Base-by-base conservation (phyloP, 2,888 invertebrate species). In the Pristionchus arcanus region DNA sequence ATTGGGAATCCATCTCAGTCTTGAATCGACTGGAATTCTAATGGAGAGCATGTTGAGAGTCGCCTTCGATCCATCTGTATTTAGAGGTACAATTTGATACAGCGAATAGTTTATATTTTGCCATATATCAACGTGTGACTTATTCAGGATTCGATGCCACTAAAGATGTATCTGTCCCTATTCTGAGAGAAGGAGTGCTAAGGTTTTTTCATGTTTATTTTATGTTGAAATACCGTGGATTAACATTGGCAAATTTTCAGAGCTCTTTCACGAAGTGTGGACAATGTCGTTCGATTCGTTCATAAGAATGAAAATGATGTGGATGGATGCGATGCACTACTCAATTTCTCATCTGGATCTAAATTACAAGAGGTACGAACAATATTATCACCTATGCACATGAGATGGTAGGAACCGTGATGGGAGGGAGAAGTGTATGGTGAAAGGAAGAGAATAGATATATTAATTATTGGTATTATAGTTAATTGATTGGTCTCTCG, bases 401-500 rank as follows among this genome's bases (percentile, higher is more conserved):
- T 25, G n/a, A 49, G 25, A 11, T 13, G n/a, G 4, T 25, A 68
- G 25, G 68, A 68, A 49, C 13, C 4, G 42, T 42, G 3, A 42
- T 42, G 42, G 42, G 13, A 49, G 9, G 42, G 42, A 49, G 42
- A 49, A 49, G 42, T 49, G 42, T 49, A 49, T 1, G 68, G 31
- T n/a, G 19, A 31, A n/a, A 68, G 1, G 42, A 68, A 19, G 11
- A n/a, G 68, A 11, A n/a, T 25, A 28, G n/a, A 25, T 42, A 42
- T 42, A 31, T 77, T 16, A 21, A 31, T 15, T 84, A 59, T 28
- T 55, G 7, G 31, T 55, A n/a, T 28, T 59, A 25, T 49, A 87
- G 87, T 71, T 87, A n/a, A 53, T 87, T 4, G 74, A 87, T 53
- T 87, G 87, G 87, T 68, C 87, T 19, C 74, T 87, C 31, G 15